Evolutionary conservation across 2,797 vertebrate genomes (phyloP).

Genomic region (Notoglanidium macrostoma): DNA sequence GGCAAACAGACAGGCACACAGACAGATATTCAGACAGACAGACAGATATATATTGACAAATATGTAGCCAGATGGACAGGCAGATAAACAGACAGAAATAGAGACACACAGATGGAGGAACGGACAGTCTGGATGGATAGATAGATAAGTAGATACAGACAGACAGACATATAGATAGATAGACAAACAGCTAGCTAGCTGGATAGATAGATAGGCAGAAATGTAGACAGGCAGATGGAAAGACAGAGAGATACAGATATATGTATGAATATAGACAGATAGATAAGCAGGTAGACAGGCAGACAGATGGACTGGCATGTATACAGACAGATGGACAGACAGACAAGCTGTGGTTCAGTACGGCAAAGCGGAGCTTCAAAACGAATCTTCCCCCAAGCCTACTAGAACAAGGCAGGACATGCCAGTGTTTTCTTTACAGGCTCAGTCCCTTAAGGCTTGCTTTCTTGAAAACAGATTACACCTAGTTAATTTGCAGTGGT

Average conservation of each 20-base stretch:
- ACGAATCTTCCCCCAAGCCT: neutral
- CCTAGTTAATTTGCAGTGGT: slow-evolving; percentile 21
- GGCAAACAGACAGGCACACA: neutral
- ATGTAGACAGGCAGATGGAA: too few species aligned
- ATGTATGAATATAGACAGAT: neutral
- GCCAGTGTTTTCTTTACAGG: slow-evolving; percentile 3
- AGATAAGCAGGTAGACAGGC: neutral
- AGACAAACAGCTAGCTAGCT: neutral
- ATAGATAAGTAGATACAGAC: neutral
- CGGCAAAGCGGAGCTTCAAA: neutral
- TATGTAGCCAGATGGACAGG: neutral
- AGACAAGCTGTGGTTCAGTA: neutral
- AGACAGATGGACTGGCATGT: neutral
- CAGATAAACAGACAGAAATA: neutral
- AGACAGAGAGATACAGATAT: neutral
- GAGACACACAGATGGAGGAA: too few species aligned
- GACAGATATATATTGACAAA: neutral
- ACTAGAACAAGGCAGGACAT: neutral
- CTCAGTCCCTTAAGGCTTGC: slow-evolving; percentile 7
- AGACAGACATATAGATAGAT: neutral
- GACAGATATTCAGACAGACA: neutral
- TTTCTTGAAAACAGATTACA: slow-evolving; percentile 17
- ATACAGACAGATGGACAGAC: neutral
- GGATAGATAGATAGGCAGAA: neutral
- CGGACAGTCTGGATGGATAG: neutral